phyloP scores from a whole-genome alignment of 2,797 vertebrate species.

The Synaphobranchus kaupii region DNA sequence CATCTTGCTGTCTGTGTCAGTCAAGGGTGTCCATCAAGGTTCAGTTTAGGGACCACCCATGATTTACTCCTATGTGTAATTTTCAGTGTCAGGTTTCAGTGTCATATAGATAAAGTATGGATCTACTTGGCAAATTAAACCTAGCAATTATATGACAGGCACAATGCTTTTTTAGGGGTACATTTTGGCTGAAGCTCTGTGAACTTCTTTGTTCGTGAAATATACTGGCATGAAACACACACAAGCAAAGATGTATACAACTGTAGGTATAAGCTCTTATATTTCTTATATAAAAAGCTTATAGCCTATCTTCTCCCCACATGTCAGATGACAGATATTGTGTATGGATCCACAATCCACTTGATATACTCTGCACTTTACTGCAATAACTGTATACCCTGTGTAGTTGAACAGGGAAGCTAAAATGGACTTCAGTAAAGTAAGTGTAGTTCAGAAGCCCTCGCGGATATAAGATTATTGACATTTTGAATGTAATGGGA shows the following conservation, averaged over 20 bases:
- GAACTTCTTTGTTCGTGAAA: neutral
- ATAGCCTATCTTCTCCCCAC: neutral
- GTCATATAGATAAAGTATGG: neutral
- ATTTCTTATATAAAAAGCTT: no score
- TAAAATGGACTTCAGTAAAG: neutral
- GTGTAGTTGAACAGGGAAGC: neutral
- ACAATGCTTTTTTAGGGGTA: neutral
- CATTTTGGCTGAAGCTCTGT: neutral
- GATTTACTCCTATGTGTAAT: conserved; percentile 42
- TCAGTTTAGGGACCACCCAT: conserved; percentile 17
- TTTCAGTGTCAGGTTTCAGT: conserved; percentile 22
- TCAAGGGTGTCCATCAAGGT: conserved; percentile 2
- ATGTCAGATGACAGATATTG: neutral
- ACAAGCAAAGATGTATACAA: neutral
- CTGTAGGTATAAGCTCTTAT: no score
- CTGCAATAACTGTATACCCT: neutral
- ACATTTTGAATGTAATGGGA: neutral
- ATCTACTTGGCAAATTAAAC: conserved; percentile 24
- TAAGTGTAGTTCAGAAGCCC: neutral
- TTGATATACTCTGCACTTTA: neutral
- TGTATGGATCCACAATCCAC: neutral
- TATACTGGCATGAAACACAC: neutral
- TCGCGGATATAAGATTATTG: neutral
- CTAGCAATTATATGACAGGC: neutral
- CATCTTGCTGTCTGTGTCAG: conserved; percentile 3